Evolutionary conservation across 2,888 invertebrate species (phyloP).

Genomic region (Rhogogaster chlorosoma): DNA sequence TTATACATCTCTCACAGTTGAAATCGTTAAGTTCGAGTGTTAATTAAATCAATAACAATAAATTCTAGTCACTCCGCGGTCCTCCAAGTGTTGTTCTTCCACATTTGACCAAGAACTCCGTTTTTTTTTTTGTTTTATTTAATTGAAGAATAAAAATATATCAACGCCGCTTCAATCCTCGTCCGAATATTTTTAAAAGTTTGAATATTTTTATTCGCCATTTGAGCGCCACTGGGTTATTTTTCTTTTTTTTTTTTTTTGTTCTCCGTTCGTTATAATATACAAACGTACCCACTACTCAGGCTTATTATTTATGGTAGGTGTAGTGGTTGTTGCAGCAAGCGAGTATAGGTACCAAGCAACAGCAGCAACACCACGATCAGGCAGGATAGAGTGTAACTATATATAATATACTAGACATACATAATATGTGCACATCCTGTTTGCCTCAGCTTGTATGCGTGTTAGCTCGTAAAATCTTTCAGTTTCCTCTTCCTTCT

Average conservation of each 20-base stretch:
- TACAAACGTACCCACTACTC: background rate
- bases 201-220: background rate
- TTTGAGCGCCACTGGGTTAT: slow-evolving; percentile 22
- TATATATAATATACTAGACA: slow-evolving; percentile 13
- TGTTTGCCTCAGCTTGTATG: slow-evolving; percentile 32
- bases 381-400: slow-evolving; percentile 12
- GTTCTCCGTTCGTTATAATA: background rate
- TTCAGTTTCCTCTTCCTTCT: slow-evolving; percentile 24
- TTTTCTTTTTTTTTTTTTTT: background rate
- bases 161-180: too few species aligned
- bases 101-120: background rate
- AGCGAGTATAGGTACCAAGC: background rate
- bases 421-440: slow-evolving; percentile 45
- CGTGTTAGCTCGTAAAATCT: slow-evolving; percentile 35
- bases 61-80: too few species aligned
- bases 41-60: too few species aligned
- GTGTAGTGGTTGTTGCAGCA: slow-evolving; percentile 2
- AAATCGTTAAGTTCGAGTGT: too few species aligned
- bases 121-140: background rate
- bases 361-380: background rate
- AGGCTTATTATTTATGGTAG: slow-evolving; percentile 39
- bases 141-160: too few species aligned
- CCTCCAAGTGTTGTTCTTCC: too few species aligned
- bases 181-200: too few species aligned
- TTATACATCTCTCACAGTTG: background rate